Base-by-base conservation (phyloP, 2,797 vertebrate species). In the Erethizon dorsatum region DNA sequence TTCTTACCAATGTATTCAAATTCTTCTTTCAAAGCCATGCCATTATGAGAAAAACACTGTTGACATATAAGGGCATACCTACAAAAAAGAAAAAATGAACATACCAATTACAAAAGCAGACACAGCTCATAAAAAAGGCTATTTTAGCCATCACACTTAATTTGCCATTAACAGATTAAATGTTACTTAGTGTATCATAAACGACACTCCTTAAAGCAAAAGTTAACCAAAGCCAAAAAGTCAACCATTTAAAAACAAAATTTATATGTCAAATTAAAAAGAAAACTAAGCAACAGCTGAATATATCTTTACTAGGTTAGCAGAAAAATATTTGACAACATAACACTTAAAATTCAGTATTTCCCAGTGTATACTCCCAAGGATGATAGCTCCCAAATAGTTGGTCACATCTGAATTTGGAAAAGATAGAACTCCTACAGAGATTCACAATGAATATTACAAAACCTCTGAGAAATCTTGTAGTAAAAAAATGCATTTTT, bases 21-120 rank as follows among this genome's bases (percentile, higher is more conserved):
- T 98, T 99, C 99, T 98, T 99, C 99, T 97, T 99, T 99, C 99
- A 99, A 99, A 98, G 99, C 99, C 99, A 99, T 99, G 97, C 99
- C 99, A 98, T 99, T 99, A 98, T 99, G 99, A 98, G 99, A 99
- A 98, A 99, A 99, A 98, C 99, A 99, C 92, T 99, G 99, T 98
- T 99, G 99, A 98, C 99, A 99, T 99, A 99, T 99, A 98, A 99
- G 99, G 88, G 99, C 99, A 1, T 99, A 99, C 98, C 99, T 99
- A 97, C 47, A 93, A 71, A 96, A 97, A 84, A 59, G 8, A 13
- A 97, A 92, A 80, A 90, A 97, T 61, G 18, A 83, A 65, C 18
- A 96, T 37, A 65, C 13, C 22, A 89, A 33, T 96, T 92, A 95
- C 22, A 96, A 92, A 83, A 50, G 37, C 26, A 88, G 45, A 83